phyloP scores from a whole-genome alignment of 2,797 vertebrate genomes.

The Heliangelus exortis region DNA sequence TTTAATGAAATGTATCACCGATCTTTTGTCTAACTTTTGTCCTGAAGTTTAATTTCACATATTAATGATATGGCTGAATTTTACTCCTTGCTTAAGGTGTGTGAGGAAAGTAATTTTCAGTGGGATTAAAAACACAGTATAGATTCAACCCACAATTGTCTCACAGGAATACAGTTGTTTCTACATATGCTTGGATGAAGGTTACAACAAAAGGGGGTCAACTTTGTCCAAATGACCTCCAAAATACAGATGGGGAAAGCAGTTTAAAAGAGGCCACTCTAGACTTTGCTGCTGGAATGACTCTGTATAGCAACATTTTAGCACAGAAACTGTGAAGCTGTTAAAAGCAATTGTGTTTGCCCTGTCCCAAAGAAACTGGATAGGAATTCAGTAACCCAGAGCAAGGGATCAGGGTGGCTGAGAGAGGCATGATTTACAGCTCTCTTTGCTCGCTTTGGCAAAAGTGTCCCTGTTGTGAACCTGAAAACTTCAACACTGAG shows the following conservation, averaged over 20 bases:
- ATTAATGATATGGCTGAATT: neutral
- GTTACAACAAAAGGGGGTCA: neutral
- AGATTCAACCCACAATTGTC: neutral
- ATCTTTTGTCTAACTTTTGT: neutral
- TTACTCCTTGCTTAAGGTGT: neutral
- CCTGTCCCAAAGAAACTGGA: neutral
- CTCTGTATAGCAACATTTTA: neutral
- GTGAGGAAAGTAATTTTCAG: neutral
- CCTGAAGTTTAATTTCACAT: neutral
- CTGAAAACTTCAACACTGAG: neutral
- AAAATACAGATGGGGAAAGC: neutral
- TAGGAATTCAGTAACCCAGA: neutral
- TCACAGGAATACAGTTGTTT: neutral
- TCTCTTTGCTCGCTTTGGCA: accelerated
- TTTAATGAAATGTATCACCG: neutral
- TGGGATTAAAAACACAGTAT: neutral
- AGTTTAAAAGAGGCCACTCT: neutral
- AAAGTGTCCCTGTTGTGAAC: neutral
- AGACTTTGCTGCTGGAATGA: neutral
- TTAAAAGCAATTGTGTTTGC: neutral
- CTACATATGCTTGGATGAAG: neutral
- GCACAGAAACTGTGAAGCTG: neutral
- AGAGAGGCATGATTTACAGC: neutral
- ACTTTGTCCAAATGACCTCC: neutral
- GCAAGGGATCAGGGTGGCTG: neutral